Evolutionary conservation across 1,140 invertebrate species (phyloP), one percentile per base, ranked within the genome.

Genomic region (Listronotus oregonensis): DNA sequence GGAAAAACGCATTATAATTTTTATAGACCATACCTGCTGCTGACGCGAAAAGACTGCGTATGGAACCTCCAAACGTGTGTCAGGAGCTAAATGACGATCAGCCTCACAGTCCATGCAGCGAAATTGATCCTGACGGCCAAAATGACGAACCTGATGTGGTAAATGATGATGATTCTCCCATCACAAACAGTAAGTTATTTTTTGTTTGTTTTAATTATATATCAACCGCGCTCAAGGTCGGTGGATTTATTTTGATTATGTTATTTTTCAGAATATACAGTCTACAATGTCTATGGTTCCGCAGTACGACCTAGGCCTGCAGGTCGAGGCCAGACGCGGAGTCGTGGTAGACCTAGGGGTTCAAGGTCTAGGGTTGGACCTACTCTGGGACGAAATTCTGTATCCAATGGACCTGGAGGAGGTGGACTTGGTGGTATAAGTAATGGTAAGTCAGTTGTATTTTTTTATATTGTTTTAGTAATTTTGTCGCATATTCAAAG

Each of bases 281-380:
- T 74, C 32, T 76, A 77, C 58, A 76, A 76, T 49, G 69, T 75
- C 14, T 76, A 74, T 58, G 71, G 75, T 32, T 70, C 71, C 49
- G 61, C 72, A 10, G 71, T 72, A 12, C 73, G 85, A 67, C 80
- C 84, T 54, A 80, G 84, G 39, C 80, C 81, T 61, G 80, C 80
- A 58, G 80, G 81, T 49, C 81, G 88, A 21, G 87, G 88, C 14
- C 82, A 83, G 0, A 84, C 82, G 44, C 87, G 87, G 71, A 83
- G 89, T 37, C 34, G 34, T 10, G 88, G 88, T 0, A 81, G 88
- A 66, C 88, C 88, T 42, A 82, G 88, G 21, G 89, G 88, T 61
- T 89, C 88, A 21, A 79, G 87, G 10, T 79, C 85, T 10, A 57
- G 69, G 43, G 64, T 63, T 18, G 46, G 31, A 18, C 14, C 31